Percentiles rank a stretch among this genome's conserved stretches.
These are phyloP conservation scores for Notolepis coatsorum DNA, from an alignment of 2,797 vertebrate species.

Conservation along the genomic window DNA sequence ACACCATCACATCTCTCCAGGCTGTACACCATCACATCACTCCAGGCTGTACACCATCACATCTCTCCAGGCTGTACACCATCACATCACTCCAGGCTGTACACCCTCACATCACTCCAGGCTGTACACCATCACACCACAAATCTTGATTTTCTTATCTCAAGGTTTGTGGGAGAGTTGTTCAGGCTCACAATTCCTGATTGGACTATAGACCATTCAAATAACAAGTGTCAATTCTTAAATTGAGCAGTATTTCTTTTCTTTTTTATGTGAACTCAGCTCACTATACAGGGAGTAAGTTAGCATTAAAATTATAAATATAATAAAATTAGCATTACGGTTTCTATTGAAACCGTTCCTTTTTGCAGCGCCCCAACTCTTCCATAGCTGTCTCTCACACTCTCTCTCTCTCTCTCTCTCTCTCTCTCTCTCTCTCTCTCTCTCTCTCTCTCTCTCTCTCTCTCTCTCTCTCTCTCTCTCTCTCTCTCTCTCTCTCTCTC, in stretches of 20 bases:
- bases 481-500: constrained; percentile 2
- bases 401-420: neutral
- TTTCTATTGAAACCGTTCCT: constrained; percentile 48
- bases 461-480: neutral
- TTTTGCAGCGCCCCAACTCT: neutral
- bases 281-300: neutral
- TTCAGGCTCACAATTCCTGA: neutral
- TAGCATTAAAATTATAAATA: too few species aligned
- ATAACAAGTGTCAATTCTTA: too few species aligned
- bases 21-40: too few species aligned
- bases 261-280: constrained; percentile 4
- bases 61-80: too few species aligned
- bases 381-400: neutral
- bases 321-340: constrained; percentile 26
- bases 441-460: constrained; percentile 12
- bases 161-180: neutral
- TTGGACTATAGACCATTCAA: too few species aligned
- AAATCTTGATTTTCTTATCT: neutral
- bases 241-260: too few species aligned
- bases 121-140: too few species aligned
- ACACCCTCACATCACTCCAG: too few species aligned
- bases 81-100: too few species aligned
- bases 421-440: constrained; percentile 13
- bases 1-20: too few species aligned
- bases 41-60: too few species aligned